phyloP scores from a whole-genome alignment of 2,888 invertebrate species.

The Teleogryllus oceanicus region DNA sequence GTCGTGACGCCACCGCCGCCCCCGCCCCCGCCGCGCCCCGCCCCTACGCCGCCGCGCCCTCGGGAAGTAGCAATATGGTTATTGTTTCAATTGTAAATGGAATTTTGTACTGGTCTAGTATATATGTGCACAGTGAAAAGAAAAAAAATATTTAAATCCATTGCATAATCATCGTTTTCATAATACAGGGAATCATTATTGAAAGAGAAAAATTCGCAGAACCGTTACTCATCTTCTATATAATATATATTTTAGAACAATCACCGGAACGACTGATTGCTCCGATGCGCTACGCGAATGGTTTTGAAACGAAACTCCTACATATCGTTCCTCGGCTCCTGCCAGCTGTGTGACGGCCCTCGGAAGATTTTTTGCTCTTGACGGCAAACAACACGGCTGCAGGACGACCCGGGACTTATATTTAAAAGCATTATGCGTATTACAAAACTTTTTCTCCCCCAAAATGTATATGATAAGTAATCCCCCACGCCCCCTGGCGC shows the following conservation, averaged over 20 bases:
- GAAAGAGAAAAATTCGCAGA: neutral
- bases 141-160: neutral
- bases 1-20: conserved; percentile 5
- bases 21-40: conserved; percentile 12
- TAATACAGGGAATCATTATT: neutral
- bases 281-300: too few species aligned
- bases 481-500: too few species aligned
- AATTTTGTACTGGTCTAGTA: conserved; percentile 33
- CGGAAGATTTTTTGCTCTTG: neutral
- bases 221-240: too few species aligned
- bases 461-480: too few species aligned
- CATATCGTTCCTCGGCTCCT: conserved; percentile 1
- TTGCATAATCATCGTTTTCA: neutral
- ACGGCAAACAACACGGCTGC: neutral
- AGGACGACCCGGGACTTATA: neutral
- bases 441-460: too few species aligned
- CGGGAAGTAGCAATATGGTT: neutral
- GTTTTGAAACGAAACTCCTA: neutral
- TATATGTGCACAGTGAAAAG: neutral
- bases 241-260: too few species aligned
- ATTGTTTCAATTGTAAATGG: conserved; percentile 27
- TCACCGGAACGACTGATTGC: too few species aligned
- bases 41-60: neutral
- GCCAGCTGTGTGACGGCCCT: neutral
- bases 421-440: too few species aligned